Evolutionary conservation across 2,797 vertebrate genomes (phyloP).

Genomic region (Ataeniobius toweri): DNA sequence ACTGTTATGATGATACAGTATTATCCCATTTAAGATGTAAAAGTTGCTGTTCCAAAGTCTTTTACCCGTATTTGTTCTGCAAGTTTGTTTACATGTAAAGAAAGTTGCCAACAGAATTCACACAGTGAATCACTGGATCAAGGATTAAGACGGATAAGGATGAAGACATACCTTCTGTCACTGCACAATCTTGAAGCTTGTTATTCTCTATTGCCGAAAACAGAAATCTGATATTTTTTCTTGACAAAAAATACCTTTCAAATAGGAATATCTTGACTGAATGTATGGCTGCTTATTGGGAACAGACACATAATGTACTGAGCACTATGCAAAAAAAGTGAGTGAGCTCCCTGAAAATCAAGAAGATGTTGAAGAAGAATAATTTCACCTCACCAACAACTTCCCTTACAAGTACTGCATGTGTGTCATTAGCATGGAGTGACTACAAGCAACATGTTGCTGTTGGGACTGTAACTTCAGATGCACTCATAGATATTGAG

Average conservation of each 20-base stretch:
- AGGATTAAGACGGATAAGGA: background rate
- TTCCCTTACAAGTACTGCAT: no score
- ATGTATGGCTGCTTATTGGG: no score
- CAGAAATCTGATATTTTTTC: background rate
- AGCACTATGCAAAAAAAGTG: no score
- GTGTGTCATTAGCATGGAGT: no score
- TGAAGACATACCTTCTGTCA: background rate
- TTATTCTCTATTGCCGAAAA: background rate
- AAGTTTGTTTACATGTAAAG: background rate
- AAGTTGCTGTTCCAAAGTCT: background rate
- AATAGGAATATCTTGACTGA: no score
- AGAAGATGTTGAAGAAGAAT: no score
- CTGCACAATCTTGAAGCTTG: background rate
- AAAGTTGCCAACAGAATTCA: background rate
- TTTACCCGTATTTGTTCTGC: background rate
- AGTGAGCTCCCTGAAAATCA: no score
- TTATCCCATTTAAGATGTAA: background rate
- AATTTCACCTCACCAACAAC: no score
- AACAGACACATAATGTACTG: no score
- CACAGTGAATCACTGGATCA: background rate
- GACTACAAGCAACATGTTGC: no score
- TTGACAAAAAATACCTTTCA: background rate
- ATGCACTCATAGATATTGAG: no score
- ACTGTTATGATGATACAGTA: background rate
- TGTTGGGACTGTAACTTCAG: no score